Evolutionary conservation across 53 echinoderm and acorn worm genomes (phyloP).

Genomic region (Apostichopus leukothele): DNA sequence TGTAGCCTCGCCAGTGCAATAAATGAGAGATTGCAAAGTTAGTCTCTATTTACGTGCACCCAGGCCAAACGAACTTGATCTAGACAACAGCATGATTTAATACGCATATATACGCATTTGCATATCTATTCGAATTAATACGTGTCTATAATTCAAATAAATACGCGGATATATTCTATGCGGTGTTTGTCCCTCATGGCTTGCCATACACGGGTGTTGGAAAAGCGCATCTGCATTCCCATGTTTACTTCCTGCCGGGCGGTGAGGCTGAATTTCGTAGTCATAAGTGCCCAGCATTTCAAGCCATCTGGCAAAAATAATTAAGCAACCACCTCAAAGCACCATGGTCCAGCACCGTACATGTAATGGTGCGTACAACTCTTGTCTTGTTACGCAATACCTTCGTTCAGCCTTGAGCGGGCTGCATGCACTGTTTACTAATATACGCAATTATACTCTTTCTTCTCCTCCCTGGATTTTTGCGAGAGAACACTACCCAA

Average conservation of each 20-base stretch:
- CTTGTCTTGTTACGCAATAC: slow-evolving; percentile 2
- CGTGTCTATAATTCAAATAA: no score
- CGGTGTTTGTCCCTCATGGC: no score
- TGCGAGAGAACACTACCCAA: not conserved
- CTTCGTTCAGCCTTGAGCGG: not conserved
- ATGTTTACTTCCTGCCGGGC: slow-evolving; percentile 28
- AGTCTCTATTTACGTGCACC: no score
- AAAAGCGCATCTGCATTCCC: slow-evolving; percentile 58
- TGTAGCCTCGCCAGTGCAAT: no score
- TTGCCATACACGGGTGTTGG: slow-evolving; percentile 13
- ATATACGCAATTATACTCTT: not conserved
- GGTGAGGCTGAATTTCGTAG: not conserved
- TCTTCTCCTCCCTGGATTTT: not conserved
- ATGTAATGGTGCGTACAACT: not conserved
- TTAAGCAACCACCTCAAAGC: slow-evolving; percentile 19
- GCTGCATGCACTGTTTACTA: not conserved
- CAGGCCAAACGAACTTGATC: no score
- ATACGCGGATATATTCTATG: no score
- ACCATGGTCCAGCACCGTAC: not conserved
- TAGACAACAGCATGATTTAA: no score
- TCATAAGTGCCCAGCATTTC: slow-evolving; percentile 12
- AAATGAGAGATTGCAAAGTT: no score
- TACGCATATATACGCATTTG: no score
- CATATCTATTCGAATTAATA: no score
- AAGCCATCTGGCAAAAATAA: slow-evolving; percentile 17